Evolutionary conservation across 1,140 invertebrate genomes (phyloP), one percentile per base, ranked within the genome.

Genomic region (Palaemon carinicauda): DNA sequence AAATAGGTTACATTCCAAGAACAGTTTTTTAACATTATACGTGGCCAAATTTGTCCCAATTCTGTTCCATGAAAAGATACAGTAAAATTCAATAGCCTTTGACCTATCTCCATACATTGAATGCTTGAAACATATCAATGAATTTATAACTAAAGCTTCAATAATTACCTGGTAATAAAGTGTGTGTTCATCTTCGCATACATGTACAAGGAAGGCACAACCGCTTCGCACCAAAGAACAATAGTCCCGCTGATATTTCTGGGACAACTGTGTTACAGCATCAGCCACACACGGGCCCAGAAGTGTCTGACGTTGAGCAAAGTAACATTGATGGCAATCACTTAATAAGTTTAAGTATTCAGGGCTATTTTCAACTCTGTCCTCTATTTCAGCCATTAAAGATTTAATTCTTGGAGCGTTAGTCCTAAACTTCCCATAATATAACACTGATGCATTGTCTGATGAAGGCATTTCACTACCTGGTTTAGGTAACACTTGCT

Each of bases 391-490:
- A 84, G 94, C 94, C 80, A 97, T 95, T 5, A 98, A 93, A 65
- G 94, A 93, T 90, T 95, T 96, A 0, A 97, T 93, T 91, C 97
- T 96, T 0, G 95, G 94, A 0, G 97, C 95, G 81, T 96, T 95
- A 0, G 96, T 95, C 91, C 97, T 95, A 92, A 98, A 98, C 92
- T 98, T 97, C 0, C 97, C 97, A 91, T 98, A 99, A 90, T 97
- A 97, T 1, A 98, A 91, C 0, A 97, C 96, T 91, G 97, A 96
- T 0, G 96, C 95, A 41, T 96, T 95, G 90, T 97, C 96, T 24
- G 90, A 86, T 14, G 90, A 90, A 60, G 90, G 88, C 56, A 90
- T 86, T 80, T 81, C 89, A 71, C 89, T 89, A 29, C 83, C 89
- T n/a, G 89, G 88, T 60, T 91, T 91, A 21, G 92, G 91, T 77